Evolutionary conservation across 2,888 invertebrate species (phyloP).

Genomic region (Gari tellinella): DNA sequence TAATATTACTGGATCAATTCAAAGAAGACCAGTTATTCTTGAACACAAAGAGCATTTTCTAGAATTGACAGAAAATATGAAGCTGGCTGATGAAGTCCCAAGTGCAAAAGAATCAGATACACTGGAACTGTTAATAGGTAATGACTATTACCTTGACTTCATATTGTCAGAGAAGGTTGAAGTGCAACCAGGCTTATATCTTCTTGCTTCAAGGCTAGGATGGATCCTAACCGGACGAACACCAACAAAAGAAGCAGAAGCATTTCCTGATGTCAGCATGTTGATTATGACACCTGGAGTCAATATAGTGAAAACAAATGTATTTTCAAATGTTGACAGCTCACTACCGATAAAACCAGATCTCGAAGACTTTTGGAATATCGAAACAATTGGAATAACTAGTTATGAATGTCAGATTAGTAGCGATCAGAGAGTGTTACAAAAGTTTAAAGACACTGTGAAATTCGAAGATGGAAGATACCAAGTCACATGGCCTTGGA

Average conservation of each 20-base stretch:
- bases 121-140: constrained; percentile 25
- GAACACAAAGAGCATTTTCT: neutral
- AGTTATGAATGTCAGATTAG: constrained; percentile 4
- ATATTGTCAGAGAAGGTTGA: constrained; percentile 16
- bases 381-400: constrained; percentile 20
- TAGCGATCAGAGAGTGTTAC: constrained; percentile 2
- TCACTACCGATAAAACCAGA: constrained; percentile 11
- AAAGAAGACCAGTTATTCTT: constrained; percentile 16
- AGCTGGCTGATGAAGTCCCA: constrained; percentile 21
- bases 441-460: constrained; percentile 9
- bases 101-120: constrained; percentile 5
- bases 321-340: constrained; percentile 8
- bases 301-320: neutral
- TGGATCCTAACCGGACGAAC: constrained; percentile 21
- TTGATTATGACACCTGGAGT: constrained; percentile 17
- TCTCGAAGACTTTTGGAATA: constrained; percentile 32
- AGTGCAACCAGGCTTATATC: constrained; percentile 18
- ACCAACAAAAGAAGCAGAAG: neutral
- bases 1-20: constrained; percentile 16
- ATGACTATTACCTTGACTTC: constrained; percentile 31
- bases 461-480: constrained; percentile 18
- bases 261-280: constrained; percentile 11
- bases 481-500: constrained; percentile 29
- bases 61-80: constrained; percentile 11
- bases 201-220: constrained; percentile 7